Evolutionary conservation across 2,797 vertebrate genomes (phyloP).

Genomic region (Malacoctenus gilli): DNA sequence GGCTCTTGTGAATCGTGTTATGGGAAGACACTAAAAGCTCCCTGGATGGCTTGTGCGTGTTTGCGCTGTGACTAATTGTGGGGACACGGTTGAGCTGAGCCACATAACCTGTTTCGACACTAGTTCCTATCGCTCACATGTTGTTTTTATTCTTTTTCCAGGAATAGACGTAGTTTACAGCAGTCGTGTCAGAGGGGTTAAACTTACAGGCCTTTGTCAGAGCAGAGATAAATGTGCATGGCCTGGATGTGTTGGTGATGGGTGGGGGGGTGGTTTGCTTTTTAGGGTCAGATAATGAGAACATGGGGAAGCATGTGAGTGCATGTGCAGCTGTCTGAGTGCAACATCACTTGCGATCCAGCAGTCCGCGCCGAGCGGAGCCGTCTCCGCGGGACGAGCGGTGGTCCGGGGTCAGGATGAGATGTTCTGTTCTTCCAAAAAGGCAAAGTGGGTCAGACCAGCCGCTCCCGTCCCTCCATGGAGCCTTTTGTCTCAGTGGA

Average conservation of each 20-base stretch:
- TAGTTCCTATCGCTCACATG: conserved; percentile 24
- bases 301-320: conserved; percentile 2
- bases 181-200: background rate
- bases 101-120: conserved; percentile 24
- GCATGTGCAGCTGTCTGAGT: conserved; percentile 18
- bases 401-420: conserved; percentile 47
- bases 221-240: too few relatives aligned
- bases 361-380: background rate
- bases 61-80: conserved; percentile 45
- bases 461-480: too few relatives aligned
- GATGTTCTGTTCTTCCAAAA: conserved; percentile 63
- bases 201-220: too few relatives aligned
- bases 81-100: conserved; percentile 19
- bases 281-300: conserved; percentile 24
- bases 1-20: too few relatives aligned
- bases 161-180: conserved; percentile 4
- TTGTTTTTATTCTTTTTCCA: conserved; percentile 9
- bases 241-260: too few relatives aligned
- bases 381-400: too few relatives aligned
- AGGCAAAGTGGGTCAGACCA: conserved; percentile 51
- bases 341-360: too few relatives aligned
- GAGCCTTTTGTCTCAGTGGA: too few relatives aligned
- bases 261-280: conserved; percentile 8
- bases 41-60: conserved; percentile 12
- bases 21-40: conserved; percentile 6